Conservation (phyloP, 2,797 vertebrate genomes). For the Hozukius guyotensis region DNA sequence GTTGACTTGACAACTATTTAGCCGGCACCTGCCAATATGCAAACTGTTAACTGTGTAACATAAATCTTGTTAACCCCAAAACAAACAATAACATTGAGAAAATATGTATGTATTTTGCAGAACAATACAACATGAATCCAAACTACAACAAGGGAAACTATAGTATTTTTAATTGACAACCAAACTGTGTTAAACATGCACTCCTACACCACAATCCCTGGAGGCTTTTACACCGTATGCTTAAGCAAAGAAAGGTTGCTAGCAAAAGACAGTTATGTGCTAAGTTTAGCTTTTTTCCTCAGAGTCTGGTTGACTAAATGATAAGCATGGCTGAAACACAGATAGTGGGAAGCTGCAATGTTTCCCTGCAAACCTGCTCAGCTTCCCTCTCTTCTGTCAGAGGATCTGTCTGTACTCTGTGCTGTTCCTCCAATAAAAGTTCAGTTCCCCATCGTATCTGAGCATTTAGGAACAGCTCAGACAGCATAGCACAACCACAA, state of each 20-base stretch:
- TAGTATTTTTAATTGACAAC: background rate
- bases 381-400: background rate
- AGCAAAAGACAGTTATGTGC: background rate
- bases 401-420: background rate
- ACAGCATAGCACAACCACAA: conserved; percentile 1
- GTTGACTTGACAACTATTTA: background rate
- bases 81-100: background rate
- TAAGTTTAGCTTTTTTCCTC: conserved; percentile 6
- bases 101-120: background rate
- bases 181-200: background rate
- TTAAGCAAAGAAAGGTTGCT: background rate
- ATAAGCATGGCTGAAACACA: conserved; percentile 8
- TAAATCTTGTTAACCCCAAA: background rate
- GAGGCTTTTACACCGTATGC: background rate
- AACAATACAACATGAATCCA: background rate
- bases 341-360: background rate
- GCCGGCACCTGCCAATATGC: background rate
- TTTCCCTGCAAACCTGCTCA: conserved; percentile 1
- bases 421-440: background rate
- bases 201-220: background rate
- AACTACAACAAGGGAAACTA: background rate
- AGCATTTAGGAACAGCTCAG: background rate
- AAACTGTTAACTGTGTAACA: background rate
- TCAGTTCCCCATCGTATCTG: background rate
- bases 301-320: conserved; percentile 3